These are phyloP conservation scores for Archocentrus centrarchus DNA, from an alignment of 2,113 vertebrate species.

Conservation along the genomic window DNA sequence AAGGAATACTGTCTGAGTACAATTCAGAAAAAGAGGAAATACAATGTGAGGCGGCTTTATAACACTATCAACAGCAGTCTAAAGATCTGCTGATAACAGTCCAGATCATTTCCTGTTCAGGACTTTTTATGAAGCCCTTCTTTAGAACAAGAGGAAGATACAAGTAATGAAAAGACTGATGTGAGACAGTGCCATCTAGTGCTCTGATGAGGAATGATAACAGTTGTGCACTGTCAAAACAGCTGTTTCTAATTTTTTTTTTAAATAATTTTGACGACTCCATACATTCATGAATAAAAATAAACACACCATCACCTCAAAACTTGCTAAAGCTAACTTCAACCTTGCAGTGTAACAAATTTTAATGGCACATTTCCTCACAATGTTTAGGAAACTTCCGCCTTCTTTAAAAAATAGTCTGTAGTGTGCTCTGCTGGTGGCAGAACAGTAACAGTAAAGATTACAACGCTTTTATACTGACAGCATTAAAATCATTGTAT, in stretches of 20 bases:
- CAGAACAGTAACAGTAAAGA: too few relatives aligned
- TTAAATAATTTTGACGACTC: background rate
- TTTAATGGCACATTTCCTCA: background rate
- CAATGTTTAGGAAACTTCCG: fast-evolving
- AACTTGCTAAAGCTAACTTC: background rate
- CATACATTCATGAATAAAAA: background rate
- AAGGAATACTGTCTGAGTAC: background rate
- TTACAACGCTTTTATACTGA: too few relatives aligned
- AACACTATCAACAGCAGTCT: fast-evolving
- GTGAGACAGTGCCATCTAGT: slow-evolving; percentile 1
- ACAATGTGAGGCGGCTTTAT: background rate
- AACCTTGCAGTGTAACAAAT: background rate
- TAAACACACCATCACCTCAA: background rate
- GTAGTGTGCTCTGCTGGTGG: too few relatives aligned
- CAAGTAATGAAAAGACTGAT: background rate
- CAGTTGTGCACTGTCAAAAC: background rate
- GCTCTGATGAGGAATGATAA: background rate
- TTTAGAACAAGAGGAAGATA: background rate
- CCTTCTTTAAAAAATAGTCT: background rate
- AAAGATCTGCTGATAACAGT: fast-evolving
- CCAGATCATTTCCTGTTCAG: background rate
- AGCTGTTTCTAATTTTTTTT: background rate
- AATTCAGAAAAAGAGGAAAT: fast-evolving
- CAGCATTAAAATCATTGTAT: background rate
- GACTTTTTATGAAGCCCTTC: fast-evolving